Base-by-base conservation (phyloP, 2,888 invertebrate genomes). In the Allolobophora icterica region DNA sequence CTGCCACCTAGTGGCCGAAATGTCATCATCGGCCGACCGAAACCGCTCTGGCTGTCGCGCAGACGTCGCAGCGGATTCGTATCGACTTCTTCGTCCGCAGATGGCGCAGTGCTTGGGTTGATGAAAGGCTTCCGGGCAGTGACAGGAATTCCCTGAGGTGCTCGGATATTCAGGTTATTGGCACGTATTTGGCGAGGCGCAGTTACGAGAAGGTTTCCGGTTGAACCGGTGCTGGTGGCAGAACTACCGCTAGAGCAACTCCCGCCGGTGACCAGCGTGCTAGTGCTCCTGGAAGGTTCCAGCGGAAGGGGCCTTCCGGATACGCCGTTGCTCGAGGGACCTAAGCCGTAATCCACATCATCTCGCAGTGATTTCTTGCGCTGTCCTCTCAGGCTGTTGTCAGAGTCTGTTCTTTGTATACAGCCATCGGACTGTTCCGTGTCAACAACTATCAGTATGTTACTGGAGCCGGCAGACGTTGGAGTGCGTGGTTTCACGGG, bases 41-140 rank as follows among this genome's bases (percentile, higher is more conserved):
- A 34, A 84, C 40, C 30, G 34, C 52, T 89, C 38, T 92, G 94
- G 89, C 94, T 94, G 90, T 94, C 94, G 90, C 95, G 96, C 91
- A 97, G 95, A 96, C 97, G 96, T 93, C 97, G 95, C 93, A 97
- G 95, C 0, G 97, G 97, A 95, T 97, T 97, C 40, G 95, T 95
- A 91, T 96, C 96, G 40, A 95, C 95, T 58, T 95, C 94, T n/a
- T 94, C 95, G 8, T 83, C 33, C 0, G 38, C 87, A 13, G 71
- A 15, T 24, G 84, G 58, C n/a, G 58, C 91, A 21, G 91, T 58
- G 15, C 84, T 52, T 71, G 91, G 91, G n/a, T 90, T 83, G 38
- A 90, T 84, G 45, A 90, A 90, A 24, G 84, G 84, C 90, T 90
- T 90, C 40, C 40, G 33, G 11, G 35, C 42, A 15, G 42, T 13